Base-by-base conservation (phyloP, 2,113 vertebrate species). In the Nansenia antarctica region DNA sequence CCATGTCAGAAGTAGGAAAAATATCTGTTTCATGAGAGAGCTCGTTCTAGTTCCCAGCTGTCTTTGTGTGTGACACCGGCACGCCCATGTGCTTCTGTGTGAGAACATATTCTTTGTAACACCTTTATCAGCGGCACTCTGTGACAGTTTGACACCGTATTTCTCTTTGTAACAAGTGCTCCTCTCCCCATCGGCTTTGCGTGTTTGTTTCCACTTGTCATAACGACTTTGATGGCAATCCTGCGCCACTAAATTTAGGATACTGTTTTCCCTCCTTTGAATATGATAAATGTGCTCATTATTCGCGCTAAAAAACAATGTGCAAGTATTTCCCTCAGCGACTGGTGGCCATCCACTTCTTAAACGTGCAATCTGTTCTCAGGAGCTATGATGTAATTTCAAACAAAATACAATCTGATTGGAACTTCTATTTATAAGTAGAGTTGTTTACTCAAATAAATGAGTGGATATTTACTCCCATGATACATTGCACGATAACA, bases 81-180 rank as follows among this genome's bases (percentile, higher is more conserved):
- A 34, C 14, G 32, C 7, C 70, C 34, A 14, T 52, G 62, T 65
- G 49, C 45, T 70, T 74, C 64, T 22, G 58, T 71, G 49, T 65
- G 62, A 66, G 47, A 66, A 61, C 39, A 11, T 0, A 30, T 35
- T 71, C 53, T 82, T 63, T 71, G 39, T 20, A 58, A 57, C 30
- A 60, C 62, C 74, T 77, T 86, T 80, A 82, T 82, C 82, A 76
- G 58, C 3, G 29, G 26, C 47, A 58, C 39, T 70, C 69, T 7
- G 42, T 85, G 86, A 86, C 89, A 90, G 86, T 71, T 82, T 82
- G 87, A 87, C 84, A 84, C 70, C 73, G 82, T 81, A 27, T 69
- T 78, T 72, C 65, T 64, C 34, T 66, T 55, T 73, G 72, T 74
- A 84, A 79, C 82, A 82, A 73, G 37, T 34, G 9, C 1, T 65